phyloP scores from a whole-genome alignment of 1,140 invertebrate species.

The Bombus difficillimus region DNA sequence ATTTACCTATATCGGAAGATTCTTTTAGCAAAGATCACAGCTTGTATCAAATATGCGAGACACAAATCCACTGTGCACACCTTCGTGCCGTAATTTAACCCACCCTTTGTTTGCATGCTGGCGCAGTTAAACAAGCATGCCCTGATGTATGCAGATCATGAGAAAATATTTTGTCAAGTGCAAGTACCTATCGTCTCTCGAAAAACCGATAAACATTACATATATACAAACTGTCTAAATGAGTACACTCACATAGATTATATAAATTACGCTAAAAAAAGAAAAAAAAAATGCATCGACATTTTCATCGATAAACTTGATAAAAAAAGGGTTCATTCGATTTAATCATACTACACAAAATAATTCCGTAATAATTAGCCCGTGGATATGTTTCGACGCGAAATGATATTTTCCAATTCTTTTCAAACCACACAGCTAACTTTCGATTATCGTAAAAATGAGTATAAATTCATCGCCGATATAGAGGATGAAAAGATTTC shows the following conservation, averaged over 20 bases:
- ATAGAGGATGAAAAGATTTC: background rate
- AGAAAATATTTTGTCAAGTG: constrained; percentile 66
- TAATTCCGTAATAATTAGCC: no score
- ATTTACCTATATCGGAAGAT: background rate
- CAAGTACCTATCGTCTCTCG: constrained; percentile 3
- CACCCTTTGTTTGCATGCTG: constrained; percentile 52
- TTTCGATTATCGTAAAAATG: background rate
- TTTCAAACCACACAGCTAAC: rapidly evolving
- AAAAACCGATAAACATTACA: constrained; percentile 31
- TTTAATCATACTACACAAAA: no score
- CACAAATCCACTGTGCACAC: constrained; percentile 27
- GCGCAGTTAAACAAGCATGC: constrained; percentile 34
- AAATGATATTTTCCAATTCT: background rate
- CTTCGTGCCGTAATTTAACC: constrained; percentile 44
- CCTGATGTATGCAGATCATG: background rate
- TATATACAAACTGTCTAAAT: background rate
- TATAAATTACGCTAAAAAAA: no score
- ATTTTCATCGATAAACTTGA: no score
- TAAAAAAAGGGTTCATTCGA: no score
- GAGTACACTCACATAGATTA: no score
- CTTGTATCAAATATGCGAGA: constrained; percentile 7
- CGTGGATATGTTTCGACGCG: no score
- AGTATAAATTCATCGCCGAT: background rate
- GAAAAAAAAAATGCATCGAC: no score
- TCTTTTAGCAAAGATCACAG: background rate